A percentile compares a stretch with the other conserved stretches of the same genome.
Evolutionary conservation across 2,797 vertebrate genomes (phyloP).

Genomic region (Mus spretus): DNA sequence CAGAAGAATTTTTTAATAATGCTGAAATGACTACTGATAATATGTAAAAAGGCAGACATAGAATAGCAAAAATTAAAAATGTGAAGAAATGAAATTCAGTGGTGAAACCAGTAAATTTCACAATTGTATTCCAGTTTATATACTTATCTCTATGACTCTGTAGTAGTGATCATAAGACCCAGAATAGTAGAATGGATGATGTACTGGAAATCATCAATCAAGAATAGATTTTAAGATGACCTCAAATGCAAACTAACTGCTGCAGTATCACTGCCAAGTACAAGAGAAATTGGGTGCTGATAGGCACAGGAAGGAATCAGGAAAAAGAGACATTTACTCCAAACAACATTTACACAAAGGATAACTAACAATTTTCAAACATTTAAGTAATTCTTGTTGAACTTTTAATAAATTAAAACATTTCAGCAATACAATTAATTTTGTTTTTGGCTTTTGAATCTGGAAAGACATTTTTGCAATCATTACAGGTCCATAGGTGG

Average conservation of each 20-base stretch:
- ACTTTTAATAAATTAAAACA: slow-evolving; percentile 18
- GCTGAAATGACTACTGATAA: not conserved
- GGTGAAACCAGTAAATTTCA: not conserved
- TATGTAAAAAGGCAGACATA: not conserved
- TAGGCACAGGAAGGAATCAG: not conserved
- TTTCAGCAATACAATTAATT: not conserved
- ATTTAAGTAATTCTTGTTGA: not conserved
- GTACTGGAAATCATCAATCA: not conserved
- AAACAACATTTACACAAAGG: not conserved
- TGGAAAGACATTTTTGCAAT: not conserved
- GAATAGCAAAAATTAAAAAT: not conserved
- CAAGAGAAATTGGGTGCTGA: not conserved
- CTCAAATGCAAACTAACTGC: not conserved
- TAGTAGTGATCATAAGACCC: not conserved
- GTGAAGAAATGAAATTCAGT: not conserved
- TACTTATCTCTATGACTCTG: not conserved
- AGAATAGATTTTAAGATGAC: not conserved
- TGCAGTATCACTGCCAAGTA: not conserved
- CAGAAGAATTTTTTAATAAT: not conserved
- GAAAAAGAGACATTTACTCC: not conserved
- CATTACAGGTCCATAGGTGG: not conserved
- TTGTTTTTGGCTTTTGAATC: not conserved
- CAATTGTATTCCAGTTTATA: not conserved
- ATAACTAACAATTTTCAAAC: not conserved
- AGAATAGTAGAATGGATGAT: not conserved